Conservation (phyloP, 2,888 invertebrate species). For the Chelonus formosanus region DNA sequence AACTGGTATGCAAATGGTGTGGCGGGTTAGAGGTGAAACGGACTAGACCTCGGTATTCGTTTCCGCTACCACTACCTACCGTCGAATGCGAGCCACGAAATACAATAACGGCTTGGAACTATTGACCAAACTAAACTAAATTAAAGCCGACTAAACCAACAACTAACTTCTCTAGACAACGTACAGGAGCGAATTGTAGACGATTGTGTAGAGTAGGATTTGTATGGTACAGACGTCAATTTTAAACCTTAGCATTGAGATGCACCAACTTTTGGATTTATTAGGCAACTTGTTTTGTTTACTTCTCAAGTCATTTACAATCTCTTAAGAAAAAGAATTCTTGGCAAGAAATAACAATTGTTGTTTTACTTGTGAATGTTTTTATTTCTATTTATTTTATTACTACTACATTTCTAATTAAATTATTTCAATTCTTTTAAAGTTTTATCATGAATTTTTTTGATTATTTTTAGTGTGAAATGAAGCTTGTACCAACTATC, state of each 20-base stretch:
- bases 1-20: conserved; percentile 46
- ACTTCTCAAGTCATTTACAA: neutral
- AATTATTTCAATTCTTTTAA: too few relatives aligned
- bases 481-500: too few relatives aligned
- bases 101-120: conserved; percentile 50
- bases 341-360: too few relatives aligned
- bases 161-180: conserved; percentile 33
- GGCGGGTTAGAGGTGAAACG: conserved; percentile 23
- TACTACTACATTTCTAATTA: too few relatives aligned
- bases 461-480: too few relatives aligned
- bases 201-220: conserved; percentile 9
- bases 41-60: conserved; percentile 24
- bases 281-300: neutral
- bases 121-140: conserved; percentile 52
- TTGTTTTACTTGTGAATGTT: too few relatives aligned
- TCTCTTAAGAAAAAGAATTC: too few relatives aligned
- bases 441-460: too few relatives aligned
- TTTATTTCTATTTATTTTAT: too few relatives aligned
- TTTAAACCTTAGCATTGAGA: conserved; percentile 2
- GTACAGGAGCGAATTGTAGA: conserved; percentile 15
- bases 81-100: conserved; percentile 36
- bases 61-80: conserved; percentile 24
- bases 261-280: conserved; percentile 12
- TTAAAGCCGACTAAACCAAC: conserved; percentile 46
- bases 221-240: conserved; percentile 15